Evolutionary conservation across 30 jellyfish, hydroid and myxozoan species (phyloP), one percentile per base, ranked within the genome.

Genomic region (Turritopsis dohrnii): DNA sequence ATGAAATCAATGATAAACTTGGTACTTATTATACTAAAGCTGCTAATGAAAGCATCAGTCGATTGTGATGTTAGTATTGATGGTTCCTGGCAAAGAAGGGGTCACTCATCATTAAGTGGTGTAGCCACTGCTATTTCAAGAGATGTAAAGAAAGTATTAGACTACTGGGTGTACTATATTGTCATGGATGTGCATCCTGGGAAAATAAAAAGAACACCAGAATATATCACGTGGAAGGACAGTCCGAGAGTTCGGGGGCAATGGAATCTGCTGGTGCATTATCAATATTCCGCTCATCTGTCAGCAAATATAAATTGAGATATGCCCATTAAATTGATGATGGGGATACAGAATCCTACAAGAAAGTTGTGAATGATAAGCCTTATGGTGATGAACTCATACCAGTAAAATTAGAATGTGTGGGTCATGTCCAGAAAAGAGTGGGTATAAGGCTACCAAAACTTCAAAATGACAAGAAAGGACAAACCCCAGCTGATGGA

Each of bases 21-120:
- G 53, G 24, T 22, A 54, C 54, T 22, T 79, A 84, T 21, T 86
- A 79, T 80, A 73, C 23, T 29, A 85, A 71, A 66, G 85, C 52
- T 75, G 88, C 94, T 53, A 53, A 52, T 16, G 60, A 86, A 66
- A 29, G 94, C 86, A 72, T 80, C 80, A 30, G 92, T n/a, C n/a
- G n/a, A n/a, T n/a, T n/a, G n/a, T n/a, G n/a, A n/a, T n/a, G n/a
- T n/a, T n/a, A n/a, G n/a, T n/a, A n/a, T n/a, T n/a, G n/a, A n/a
- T n/a, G n/a, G n/a, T n/a, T n/a, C n/a, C n/a, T n/a, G n/a, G n/a
- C n/a, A n/a, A n/a, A n/a, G n/a, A n/a, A n/a, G n/a, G n/a, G n/a
- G n/a, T n/a, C n/a, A n/a, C n/a, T n/a, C n/a, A n/a, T n/a, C n/a
- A n/a, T n/a, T n/a, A n/a, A n/a, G n/a, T n/a, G n/a, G n/a, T n/a